phyloP scores from a whole-genome alignment of 2,797 vertebrate species.

The Typhlichthys eigenmanni region DNA sequence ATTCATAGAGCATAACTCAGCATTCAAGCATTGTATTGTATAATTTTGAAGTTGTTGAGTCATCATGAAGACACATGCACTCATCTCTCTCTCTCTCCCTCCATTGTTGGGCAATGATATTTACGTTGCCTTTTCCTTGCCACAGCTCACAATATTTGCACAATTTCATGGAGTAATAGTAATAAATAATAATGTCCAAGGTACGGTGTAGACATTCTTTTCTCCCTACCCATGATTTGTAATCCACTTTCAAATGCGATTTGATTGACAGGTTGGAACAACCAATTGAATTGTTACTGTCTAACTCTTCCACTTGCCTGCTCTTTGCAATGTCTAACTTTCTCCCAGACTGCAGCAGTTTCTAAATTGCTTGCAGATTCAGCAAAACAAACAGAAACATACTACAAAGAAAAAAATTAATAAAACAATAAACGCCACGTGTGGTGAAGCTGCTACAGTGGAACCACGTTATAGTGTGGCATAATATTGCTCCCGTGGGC shows the following conservation, averaged over 20 bases:
- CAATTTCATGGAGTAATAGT: slow-evolving; percentile 18
- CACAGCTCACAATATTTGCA: slow-evolving; percentile 17
- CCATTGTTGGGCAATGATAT: slow-evolving; percentile 12
- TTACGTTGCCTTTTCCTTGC: slow-evolving; percentile 15
- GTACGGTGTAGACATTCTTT: not conserved
- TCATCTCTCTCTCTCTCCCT: slow-evolving; percentile 10
- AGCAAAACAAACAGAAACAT: slow-evolving; percentile 29
- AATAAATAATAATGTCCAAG: slow-evolving; percentile 12
- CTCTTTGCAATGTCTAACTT: too few relatives aligned
- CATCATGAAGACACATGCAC: slow-evolving; percentile 43
- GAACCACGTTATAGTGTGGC: slow-evolving; percentile 2
- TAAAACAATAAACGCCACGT: too few relatives aligned
- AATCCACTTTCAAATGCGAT: slow-evolving; percentile 3
- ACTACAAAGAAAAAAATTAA: slow-evolving; percentile 34
- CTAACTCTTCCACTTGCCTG: not conserved
- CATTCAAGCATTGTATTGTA: slow-evolving; percentile 41
- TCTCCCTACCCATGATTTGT: slow-evolving; percentile 9
- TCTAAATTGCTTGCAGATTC: not conserved
- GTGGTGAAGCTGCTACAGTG: too few relatives aligned
- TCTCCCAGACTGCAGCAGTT: not conserved
- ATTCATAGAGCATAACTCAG: slow-evolving; percentile 51
- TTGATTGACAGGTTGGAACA: not conserved
- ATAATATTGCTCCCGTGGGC: slow-evolving; percentile 10
- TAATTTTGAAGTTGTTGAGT: slow-evolving; percentile 45
- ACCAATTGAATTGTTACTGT: not conserved